These are phyloP conservation scores for Shinisaurus crocodilurus DNA, from an alignment of 2,113 vertebrate genomes.

Conservation along the genomic window DNA sequence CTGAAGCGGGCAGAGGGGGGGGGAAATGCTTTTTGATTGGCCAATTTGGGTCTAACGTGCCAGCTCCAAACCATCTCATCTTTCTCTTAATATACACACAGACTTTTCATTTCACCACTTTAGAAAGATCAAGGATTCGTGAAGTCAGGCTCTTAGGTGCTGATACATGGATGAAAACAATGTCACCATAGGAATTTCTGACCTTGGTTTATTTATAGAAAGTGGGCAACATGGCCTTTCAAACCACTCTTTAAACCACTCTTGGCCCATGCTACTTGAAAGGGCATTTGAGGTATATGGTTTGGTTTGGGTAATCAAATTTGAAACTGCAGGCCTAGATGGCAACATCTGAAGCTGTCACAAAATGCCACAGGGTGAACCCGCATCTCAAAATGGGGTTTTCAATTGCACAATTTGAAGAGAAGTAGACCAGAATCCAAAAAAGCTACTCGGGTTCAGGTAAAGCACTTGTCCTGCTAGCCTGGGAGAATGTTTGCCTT, in stretches of 20 bases:
- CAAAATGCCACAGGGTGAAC: neutral
- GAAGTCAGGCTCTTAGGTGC: neutral
- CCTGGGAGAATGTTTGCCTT: neutral
- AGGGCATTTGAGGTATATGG: neutral
- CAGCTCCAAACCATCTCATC: neutral
- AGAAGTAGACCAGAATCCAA: too few species aligned
- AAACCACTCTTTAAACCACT: neutral
- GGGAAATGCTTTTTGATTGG: neutral
- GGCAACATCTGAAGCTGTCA: neutral
- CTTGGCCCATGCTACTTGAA: neutral
- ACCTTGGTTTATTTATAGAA: neutral
- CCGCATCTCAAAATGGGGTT: neutral
- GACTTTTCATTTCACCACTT: neutral
- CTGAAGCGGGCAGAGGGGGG: neutral
- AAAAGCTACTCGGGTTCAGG: neutral
- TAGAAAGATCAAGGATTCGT: slow-evolving; percentile 10
- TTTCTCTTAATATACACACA: neutral
- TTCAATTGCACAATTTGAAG: neutral
- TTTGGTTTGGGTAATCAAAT: neutral
- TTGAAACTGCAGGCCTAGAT: too few species aligned
- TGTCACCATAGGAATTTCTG: neutral
- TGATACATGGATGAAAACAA: neutral
- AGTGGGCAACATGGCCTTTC: neutral
- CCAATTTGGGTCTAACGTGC: neutral
- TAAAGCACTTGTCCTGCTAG: neutral